Percentiles rank a stretch among this genome's conserved stretches.
These are phyloP conservation scores for Pseudorectes ferrugineus DNA, from an alignment of 2,113 vertebrate genomes.

Conservation along the genomic window DNA sequence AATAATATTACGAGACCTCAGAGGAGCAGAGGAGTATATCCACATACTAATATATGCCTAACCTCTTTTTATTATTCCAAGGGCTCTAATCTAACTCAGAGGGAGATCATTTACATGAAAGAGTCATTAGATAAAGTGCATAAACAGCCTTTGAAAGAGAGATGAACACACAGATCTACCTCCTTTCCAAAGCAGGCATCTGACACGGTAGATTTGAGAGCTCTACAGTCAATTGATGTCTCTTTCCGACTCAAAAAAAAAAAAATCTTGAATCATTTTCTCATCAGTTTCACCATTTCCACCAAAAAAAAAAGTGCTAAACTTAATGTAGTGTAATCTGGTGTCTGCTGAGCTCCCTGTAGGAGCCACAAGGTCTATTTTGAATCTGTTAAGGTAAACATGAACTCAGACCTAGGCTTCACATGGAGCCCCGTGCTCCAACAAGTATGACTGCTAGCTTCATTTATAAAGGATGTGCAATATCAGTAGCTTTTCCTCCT, in stretches of 20 bases:
- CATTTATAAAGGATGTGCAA: neutral
- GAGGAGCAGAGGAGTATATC: neutral
- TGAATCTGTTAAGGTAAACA: neutral
- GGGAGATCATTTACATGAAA: neutral
- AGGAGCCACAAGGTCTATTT: neutral
- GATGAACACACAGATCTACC: neutral
- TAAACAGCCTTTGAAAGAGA: neutral
- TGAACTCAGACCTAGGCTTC: neutral
- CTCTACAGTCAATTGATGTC: neutral
- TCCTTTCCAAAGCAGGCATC: neutral
- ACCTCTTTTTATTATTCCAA: neutral
- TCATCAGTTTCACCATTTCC: neutral
- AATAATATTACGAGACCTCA: neutral
- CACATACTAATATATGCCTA: neutral
- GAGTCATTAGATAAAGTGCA: neutral
- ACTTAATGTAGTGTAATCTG: neutral
- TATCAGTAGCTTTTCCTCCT: neutral
- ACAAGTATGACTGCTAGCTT: neutral
- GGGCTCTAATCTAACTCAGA: neutral
- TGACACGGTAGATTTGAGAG: neutral
- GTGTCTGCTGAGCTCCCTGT: neutral
- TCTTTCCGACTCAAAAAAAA: neutral
- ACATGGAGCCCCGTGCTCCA: neutral
- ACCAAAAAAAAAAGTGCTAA: neutral
- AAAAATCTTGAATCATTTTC: neutral